Conservation (phyloP, 2,113 vertebrate species). For the Podarcis muralis region DNA sequence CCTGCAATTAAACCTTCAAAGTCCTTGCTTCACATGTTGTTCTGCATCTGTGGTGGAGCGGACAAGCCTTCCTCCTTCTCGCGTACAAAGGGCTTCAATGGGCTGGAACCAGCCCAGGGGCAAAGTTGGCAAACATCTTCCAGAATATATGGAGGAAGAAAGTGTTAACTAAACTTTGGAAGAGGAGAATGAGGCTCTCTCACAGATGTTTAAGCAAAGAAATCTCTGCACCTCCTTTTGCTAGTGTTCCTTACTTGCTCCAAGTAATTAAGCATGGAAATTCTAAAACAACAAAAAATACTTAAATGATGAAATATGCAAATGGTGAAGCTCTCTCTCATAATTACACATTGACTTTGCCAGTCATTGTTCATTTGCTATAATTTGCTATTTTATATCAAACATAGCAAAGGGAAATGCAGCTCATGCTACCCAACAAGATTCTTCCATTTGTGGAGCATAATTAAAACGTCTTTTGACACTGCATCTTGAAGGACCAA, state of each 20-base stretch:
- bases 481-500: not conserved
- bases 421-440: not conserved
- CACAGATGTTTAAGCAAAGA: not conserved
- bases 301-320: not conserved
- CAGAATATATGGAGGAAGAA: not conserved
- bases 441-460: not conserved
- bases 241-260: rapidly evolving
- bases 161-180: not conserved
- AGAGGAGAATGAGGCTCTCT: not conserved
- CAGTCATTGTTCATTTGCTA: not conserved
- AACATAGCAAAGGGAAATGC: not conserved
- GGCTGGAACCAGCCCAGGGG: too few relatives aligned
- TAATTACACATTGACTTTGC: not conserved
- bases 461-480: conserved; percentile 4
- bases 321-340: not conserved
- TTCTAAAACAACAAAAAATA: not conserved
- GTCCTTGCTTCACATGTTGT: not conserved
- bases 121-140: not conserved
- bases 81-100: not conserved
- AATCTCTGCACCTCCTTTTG: not conserved
- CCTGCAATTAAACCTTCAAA: not conserved
- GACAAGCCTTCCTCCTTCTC: not conserved
- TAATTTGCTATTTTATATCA: not conserved
- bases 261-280: conserved; percentile 19
- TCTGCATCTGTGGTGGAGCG: too few relatives aligned